A percentile compares a stretch with the other conserved stretches of the same genome.
phyloP scores from a whole-genome alignment of 2,113 vertebrate species.

The Podiceps cristatus region DNA sequence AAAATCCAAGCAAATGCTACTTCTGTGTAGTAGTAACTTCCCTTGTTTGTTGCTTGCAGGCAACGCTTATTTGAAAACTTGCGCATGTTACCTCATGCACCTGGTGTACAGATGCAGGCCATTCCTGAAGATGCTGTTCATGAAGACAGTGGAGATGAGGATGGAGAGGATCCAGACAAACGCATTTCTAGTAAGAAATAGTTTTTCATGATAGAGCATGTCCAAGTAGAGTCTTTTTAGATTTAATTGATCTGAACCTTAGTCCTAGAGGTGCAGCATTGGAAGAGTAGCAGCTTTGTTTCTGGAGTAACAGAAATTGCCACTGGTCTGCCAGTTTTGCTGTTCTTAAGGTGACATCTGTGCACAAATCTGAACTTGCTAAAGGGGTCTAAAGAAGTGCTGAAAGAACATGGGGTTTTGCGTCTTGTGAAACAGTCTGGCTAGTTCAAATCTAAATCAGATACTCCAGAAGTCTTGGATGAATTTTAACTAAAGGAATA shows the following conservation, averaged over 20 bases:
- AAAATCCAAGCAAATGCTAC: not conserved
- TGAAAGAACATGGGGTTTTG: not conserved
- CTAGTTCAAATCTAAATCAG: not conserved
- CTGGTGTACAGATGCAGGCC: conserved; percentile 93
- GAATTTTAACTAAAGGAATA: not conserved
- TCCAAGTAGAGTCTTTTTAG: not conserved
- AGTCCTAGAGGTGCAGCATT: not conserved
- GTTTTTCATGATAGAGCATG: not conserved
- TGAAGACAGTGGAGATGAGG: conserved; percentile 90
- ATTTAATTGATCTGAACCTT: not conserved
- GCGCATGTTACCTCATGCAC: conserved; percentile 93
- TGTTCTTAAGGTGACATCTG: not conserved
- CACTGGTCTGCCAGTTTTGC: not conserved
- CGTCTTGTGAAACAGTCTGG: not conserved
- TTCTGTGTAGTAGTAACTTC: not conserved
- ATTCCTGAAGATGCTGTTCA: conserved; percentile 91
- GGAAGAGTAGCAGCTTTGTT: not conserved
- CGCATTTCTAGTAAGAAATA: conserved; percentile 90
- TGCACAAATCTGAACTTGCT: not conserved
- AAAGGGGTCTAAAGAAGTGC: not conserved
- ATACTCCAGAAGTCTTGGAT: not conserved
- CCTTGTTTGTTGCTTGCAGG: conserved; percentile 62
- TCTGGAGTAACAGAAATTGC: not conserved
- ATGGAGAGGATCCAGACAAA: conserved; percentile 92
- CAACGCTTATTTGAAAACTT: conserved; percentile 95